These are phyloP conservation scores for Hypomecis atomaria DNA, from an alignment of 2,888 invertebrate species.

Conservation along the genomic window DNA sequence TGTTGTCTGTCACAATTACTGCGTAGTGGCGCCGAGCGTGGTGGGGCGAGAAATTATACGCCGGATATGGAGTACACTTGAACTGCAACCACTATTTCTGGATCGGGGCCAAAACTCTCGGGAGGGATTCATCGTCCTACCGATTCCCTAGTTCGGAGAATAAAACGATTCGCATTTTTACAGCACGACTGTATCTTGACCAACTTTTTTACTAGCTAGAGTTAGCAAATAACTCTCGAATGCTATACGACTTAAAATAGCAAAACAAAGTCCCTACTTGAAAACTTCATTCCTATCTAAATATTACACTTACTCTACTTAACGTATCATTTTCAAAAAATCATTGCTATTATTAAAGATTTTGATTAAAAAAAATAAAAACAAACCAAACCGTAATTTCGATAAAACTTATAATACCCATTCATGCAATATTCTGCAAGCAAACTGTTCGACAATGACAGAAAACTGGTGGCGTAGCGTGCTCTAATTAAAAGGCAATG, in stretches of 20 bases:
- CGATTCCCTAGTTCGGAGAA: conserved; percentile 26
- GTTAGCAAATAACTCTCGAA: too few species aligned
- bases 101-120: conserved; percentile 65
- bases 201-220: not conserved
- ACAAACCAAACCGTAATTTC: not conserved
- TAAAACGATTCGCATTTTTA: conserved; percentile 11
- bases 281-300: not conserved
- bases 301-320: too few species aligned
- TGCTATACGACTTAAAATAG: not conserved
- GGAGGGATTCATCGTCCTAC: conserved; percentile 20
- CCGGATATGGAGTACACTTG: conserved; percentile 75
- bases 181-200: not conserved
- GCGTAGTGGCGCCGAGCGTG: conserved; percentile 53
- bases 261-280: not conserved
- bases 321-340: too few species aligned
- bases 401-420: not conserved
- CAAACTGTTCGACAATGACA: conserved; percentile 12
- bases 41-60: conserved; percentile 56
- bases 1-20: conserved; percentile 26
- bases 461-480: conserved; percentile 6
- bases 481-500: conserved; percentile 32
- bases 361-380: too few species aligned
- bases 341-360: too few species aligned
- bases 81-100: conserved; percentile 73
- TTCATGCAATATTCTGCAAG: conserved; percentile 2